Evolutionary conservation across 2,113 vertebrate species (phyloP).

Genomic region (Chlorocebus sabaeus): DNA sequence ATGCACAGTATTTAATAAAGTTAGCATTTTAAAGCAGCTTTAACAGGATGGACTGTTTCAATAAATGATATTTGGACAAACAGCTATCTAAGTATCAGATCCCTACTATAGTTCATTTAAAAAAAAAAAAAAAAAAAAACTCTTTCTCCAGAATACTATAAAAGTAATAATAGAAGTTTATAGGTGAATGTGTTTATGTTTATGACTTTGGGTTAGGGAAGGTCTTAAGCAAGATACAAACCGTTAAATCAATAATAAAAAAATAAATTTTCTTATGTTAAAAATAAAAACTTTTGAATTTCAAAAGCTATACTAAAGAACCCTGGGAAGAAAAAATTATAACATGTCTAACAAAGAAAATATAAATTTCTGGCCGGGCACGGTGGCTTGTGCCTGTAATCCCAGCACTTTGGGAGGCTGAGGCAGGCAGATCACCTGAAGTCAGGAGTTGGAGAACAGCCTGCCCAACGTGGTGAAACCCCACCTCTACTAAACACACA

Average conservation of each 20-base stretch:
- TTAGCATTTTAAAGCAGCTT: not conserved
- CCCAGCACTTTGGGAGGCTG: too few relatives aligned
- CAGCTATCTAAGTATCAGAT: not conserved
- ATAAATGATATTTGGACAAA: not conserved
- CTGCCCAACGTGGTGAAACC: too few relatives aligned
- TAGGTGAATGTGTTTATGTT: not conserved
- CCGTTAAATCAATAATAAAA: not conserved
- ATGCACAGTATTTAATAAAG: not conserved
- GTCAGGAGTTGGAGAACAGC: too few relatives aligned
- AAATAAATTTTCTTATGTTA: not conserved
- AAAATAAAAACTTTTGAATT: not conserved
- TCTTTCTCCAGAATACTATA: not conserved
- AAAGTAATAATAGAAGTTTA: not conserved
- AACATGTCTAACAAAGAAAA: constrained; percentile 4
- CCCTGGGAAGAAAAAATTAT: not conserved
- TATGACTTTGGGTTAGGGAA: not conserved
- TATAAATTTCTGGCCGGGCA: not conserved
- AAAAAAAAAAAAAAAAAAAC: too few relatives aligned
- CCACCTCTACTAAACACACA: too few relatives aligned
- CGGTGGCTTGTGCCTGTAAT: too few relatives aligned
- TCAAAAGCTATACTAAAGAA: constrained; percentile 1
- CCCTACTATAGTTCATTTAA: not conserved
- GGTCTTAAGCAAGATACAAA: not conserved
- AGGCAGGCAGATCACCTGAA: too few relatives aligned
- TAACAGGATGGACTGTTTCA: not conserved